Conservation (phyloP, 2,113 vertebrate genomes). For the Cettia cetti region DNA sequence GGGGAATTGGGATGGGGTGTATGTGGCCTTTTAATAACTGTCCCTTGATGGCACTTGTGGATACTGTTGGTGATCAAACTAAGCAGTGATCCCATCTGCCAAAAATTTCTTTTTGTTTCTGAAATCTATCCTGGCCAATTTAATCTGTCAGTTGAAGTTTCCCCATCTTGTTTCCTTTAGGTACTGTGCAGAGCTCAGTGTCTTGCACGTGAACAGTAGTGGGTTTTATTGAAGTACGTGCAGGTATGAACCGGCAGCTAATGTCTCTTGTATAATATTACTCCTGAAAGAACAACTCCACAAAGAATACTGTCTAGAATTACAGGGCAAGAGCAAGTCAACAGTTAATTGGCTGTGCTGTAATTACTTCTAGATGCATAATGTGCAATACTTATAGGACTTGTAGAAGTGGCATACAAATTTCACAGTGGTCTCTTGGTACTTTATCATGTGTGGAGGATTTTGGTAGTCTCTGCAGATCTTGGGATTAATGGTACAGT, state of each 20-base stretch:
- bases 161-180: neutral
- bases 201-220: neutral
- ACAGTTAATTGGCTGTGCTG: slow-evolving; percentile 59
- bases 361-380: slow-evolving; percentile 59
- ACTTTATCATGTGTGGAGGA: slow-evolving; percentile 8
- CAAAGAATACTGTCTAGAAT: slow-evolving; percentile 46
- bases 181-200: neutral
- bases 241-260: slow-evolving; percentile 14
- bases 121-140: neutral
- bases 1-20: neutral
- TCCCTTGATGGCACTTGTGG: neutral
- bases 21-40: neutral
- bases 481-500: neutral
- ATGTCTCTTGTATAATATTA: slow-evolving; percentile 8
- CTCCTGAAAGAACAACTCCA: slow-evolving; percentile 49
- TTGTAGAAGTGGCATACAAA: slow-evolving; percentile 17
- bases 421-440: slow-evolving; percentile 20
- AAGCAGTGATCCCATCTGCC: neutral
- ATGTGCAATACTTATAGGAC: slow-evolving; percentile 38
- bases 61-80: neutral
- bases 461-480: slow-evolving; percentile 30
- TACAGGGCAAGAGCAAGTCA: slow-evolving; percentile 58
- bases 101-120: neutral
- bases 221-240: neutral
- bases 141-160: neutral